Conservation (phyloP, 2,113 vertebrate species). For the Mesoclemmys tuberculata region DNA sequence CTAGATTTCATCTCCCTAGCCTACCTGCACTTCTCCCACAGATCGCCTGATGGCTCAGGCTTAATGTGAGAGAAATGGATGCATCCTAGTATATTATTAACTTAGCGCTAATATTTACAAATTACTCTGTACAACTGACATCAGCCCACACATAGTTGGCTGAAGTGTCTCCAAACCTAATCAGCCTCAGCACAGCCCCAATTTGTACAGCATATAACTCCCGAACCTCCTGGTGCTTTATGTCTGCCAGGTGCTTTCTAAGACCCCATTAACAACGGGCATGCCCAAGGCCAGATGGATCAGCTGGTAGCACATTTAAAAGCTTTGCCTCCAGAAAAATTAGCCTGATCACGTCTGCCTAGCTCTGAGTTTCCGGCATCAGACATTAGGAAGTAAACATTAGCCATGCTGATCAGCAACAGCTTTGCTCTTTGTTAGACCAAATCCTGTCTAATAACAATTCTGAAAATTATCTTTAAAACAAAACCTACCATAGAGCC, state of each 20-base stretch:
- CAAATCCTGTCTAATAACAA: not conserved
- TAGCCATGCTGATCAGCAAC: not conserved
- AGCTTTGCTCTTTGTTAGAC: not conserved
- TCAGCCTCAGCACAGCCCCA: too few relatives aligned
- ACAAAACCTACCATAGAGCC: not conserved
- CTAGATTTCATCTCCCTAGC: not conserved
- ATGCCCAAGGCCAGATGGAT: not conserved
- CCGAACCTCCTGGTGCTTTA: not conserved
- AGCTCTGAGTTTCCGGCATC: not conserved
- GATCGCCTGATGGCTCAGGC: not conserved
- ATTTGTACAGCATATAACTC: not conserved
- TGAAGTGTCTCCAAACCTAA: not conserved
- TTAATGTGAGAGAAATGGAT: not conserved
- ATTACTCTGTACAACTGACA: not conserved
- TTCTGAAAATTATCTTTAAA: not conserved
- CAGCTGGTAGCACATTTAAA: not conserved
- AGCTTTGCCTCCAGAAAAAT: not conserved
- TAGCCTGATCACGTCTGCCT: not conserved
- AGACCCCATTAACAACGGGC: not conserved
- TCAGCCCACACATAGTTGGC: not conserved
- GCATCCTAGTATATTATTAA: not conserved
- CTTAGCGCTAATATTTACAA: not conserved
- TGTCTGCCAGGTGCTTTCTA: rapidly evolving
- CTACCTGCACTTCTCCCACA: not conserved
- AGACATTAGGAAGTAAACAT: not conserved